A percentile compares a stretch with the other conserved stretches of the same genome.
Evolutionary conservation across 53 echinoderm and acorn worm genomes (phyloP).

Genomic region (Stichopus horrens): DNA sequence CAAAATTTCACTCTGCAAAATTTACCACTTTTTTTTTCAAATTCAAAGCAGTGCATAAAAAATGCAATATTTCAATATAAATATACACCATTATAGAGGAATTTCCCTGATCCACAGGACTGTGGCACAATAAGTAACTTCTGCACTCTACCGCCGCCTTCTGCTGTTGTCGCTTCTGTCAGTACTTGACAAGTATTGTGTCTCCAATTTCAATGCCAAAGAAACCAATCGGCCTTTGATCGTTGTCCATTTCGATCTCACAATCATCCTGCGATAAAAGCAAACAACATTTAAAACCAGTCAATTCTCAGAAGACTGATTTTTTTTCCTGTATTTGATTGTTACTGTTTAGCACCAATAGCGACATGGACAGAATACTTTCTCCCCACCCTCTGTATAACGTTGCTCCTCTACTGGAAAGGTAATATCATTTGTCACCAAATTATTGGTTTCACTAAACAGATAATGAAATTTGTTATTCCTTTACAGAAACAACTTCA

Average conservation of each 20-base stretch:
- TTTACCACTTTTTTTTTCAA: not conserved
- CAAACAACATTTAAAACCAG: not conserved
- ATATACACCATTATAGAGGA: not conserved
- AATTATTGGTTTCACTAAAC: too few species aligned
- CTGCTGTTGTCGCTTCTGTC: not conserved
- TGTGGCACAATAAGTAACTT: not conserved
- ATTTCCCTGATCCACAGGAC: not conserved
- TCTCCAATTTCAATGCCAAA: slow-evolving; percentile 87
- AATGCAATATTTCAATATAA: not conserved
- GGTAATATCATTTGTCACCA: too few species aligned
- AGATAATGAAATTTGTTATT: too few species aligned
- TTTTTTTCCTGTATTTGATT: too few species aligned
- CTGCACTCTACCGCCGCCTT: not conserved
- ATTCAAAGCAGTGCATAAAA: not conserved
- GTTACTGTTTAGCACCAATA: too few species aligned
- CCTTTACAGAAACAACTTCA: too few species aligned
- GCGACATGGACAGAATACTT: too few species aligned
- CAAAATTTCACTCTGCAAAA: too few species aligned
- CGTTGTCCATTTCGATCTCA: slow-evolving; percentile 87
- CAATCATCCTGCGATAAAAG: slow-evolving; percentile 44
- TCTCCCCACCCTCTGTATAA: too few species aligned
- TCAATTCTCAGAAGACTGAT: too few species aligned
- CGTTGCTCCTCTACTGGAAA: too few species aligned
- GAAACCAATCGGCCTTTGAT: slow-evolving; percentile 75
- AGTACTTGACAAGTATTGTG: slow-evolving; percentile 78